Conservation (phyloP, 2,797 vertebrate genomes). For the Chaenodraco wilsoni region DNA sequence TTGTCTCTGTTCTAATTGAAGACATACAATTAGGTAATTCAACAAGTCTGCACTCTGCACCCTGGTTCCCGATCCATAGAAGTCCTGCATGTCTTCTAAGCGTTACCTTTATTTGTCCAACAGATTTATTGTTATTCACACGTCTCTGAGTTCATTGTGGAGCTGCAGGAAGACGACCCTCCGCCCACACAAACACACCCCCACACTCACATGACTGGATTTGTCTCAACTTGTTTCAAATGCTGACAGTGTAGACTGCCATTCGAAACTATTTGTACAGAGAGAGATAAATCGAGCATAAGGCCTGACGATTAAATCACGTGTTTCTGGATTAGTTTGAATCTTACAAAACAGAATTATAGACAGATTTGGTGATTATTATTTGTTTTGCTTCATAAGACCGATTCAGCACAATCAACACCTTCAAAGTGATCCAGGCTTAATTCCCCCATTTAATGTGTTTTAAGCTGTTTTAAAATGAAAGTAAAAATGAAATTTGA, state of each 20-base stretch:
- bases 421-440: background rate
- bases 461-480: background rate
- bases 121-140: constrained; percentile 51
- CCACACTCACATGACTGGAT: constrained; percentile 30
- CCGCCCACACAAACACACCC: background rate
- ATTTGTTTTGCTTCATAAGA: background rate
- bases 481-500: background rate
- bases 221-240: constrained; percentile 31
- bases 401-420: background rate
- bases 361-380: background rate
- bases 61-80: too few species aligned
- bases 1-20: constrained; percentile 29
- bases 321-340: background rate
- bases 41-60: too few species aligned
- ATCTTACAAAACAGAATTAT: background rate
- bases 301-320: background rate
- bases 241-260: constrained; percentile 18
- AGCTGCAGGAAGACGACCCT: background rate
- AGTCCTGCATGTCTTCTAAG: background rate
- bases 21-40: too few species aligned
- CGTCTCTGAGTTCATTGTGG: constrained; percentile 44
- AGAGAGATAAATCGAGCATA: background rate
- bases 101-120: background rate
- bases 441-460: background rate
- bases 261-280: background rate